Evolutionary conservation across 2,888 invertebrate species (phyloP), one percentile per base, ranked within the genome.

Genomic region (Mylabris sibirica): DNA sequence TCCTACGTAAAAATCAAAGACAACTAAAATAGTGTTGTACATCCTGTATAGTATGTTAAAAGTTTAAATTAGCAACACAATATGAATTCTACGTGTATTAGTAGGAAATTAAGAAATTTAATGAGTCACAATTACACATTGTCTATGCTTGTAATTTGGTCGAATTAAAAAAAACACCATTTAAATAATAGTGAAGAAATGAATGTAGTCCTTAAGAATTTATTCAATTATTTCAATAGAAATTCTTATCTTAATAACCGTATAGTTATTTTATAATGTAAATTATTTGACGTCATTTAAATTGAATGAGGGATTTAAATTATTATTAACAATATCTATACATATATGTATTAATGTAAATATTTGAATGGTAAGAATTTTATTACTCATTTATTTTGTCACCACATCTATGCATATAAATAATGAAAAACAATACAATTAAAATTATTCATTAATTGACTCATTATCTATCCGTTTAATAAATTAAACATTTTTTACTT

Each of bases 211-310:
- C 3, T 30, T 30, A 30, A 6, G 8, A 30, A 30, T 30, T 35
- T 12, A 12, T 30, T 30, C 30, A n/a, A 4, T 30, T 30, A 4
- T 35, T 35, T 35, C 12, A 35, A 12, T 35, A 59, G 4, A 59
- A 26, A 49, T 20, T 49, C 49, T 49, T 49, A 49, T 49, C 49
- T 49, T 17, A 49, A 49, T 49, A 49, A 49, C 17, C 3, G 20
- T 49, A n/a, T n/a, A 49, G 20, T 49, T 49, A 20, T 20, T 49
- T 49, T 20, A 9, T 20, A n/a, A 44, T n/a, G 11, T 11, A 14
- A 49, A 49, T 49, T 17, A 49, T 49, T 49, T 49, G 49, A 49
- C 49, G 49, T 49, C 49, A 49, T 49, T 2, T 20, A 49, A 44
- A 20, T 49, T 20, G 49, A 20, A 49, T 49, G 20, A 49, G 49